Percentiles rank a stretch among this genome's conserved stretches.
Conservation (phyloP, 1,140 invertebrate species). For the Drosophila truncata region DNA sequence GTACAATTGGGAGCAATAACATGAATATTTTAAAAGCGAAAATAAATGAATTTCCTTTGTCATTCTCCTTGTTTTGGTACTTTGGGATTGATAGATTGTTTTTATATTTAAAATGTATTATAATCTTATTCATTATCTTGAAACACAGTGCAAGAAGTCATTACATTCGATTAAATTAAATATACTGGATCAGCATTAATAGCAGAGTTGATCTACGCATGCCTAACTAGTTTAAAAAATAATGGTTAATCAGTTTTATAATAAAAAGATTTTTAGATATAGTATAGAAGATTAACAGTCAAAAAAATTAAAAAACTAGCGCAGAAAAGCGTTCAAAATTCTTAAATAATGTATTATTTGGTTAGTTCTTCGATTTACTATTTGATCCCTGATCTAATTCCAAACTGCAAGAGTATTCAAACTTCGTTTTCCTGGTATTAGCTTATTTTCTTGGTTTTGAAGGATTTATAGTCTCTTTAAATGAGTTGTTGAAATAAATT, state of each 20-base stretch:
- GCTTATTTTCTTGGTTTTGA: not conserved
- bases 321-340: too few species aligned
- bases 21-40: not conserved
- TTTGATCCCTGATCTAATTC: not conserved
- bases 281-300: too few species aligned
- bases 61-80: not conserved
- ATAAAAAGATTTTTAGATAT: too few species aligned
- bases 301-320: too few species aligned
- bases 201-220: too few species aligned
- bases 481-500: not conserved
- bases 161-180: too few species aligned
- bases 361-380: not conserved
- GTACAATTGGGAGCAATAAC: not conserved
- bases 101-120: not conserved
- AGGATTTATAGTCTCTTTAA: conserved; percentile 1
- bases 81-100: not conserved
- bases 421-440: not conserved
- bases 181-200: not conserved
- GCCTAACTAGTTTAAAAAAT: too few species aligned
- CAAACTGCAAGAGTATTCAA: not conserved
- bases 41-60: not conserved
- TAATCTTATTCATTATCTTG: not conserved
- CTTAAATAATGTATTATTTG: not conserved
- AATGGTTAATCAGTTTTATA: too few species aligned
- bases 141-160: not conserved